Percentiles rank a stretch among this genome's conserved stretches.
Conservation (phyloP, 2,888 invertebrate species). For the Fissipunctia ypsillon region DNA sequence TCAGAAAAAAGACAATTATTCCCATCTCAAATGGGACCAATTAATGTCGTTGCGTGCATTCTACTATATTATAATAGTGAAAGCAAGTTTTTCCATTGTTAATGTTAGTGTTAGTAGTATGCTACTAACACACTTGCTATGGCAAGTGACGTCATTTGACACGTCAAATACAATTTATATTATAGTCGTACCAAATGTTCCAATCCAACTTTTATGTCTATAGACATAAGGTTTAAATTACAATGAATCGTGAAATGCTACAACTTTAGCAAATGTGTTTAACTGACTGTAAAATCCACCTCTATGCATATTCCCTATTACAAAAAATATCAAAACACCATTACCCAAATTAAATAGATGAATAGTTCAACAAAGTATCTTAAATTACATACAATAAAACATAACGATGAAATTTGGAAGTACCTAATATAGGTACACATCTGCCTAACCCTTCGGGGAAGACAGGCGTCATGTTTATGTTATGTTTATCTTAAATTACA, state of each 20-base stretch:
- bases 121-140: too few relatives aligned
- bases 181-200: too few relatives aligned
- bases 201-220: neutral
- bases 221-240: neutral
- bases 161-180: neutral
- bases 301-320: neutral
- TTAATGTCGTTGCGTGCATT: neutral
- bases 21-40: neutral
- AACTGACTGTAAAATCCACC: neutral
- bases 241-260: neutral
- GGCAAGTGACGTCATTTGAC: neutral
- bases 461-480: neutral
- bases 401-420: neutral
- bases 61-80: neutral
- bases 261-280: neutral
- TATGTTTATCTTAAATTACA: constrained; percentile 2
- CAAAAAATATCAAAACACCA: constrained; percentile 12
- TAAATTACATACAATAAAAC: constrained; percentile 3
- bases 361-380: neutral
- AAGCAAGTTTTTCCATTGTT: neutral
- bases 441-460: neutral
- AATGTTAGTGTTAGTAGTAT: neutral
- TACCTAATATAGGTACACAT: too few relatives aligned
- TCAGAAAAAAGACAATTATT: neutral
- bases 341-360: constrained; percentile 33